Base-by-base conservation (phyloP, 2,888 invertebrate species). In the Dexiosoma caninum region DNA sequence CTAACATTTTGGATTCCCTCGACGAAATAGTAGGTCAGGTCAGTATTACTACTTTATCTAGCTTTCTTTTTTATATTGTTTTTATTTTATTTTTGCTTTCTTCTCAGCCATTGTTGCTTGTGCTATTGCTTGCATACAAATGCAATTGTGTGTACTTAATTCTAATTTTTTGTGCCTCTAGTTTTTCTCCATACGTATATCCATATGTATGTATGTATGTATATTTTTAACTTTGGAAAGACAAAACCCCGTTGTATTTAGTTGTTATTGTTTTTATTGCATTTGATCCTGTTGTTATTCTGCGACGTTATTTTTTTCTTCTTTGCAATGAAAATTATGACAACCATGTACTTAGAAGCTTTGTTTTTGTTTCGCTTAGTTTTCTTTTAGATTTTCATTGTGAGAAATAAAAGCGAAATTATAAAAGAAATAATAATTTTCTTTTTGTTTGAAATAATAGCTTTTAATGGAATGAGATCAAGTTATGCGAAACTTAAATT, bases 1-100 rank as follows among this genome's bases (percentile, higher is more conserved):
- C 10, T 10, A 57, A 40, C 66, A 42, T 60, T 62, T 75, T 64
- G 42, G 53, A 75, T 79, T 59, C 40, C 44, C 30, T 62, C 53
- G 46, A 32, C 60, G 37, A 59, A 53, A 81, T 69, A 76, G 60
- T 80, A 81, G 81, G 81, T 81, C 81, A 81, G 81, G 81, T 81
- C 77, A 81, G 81, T 81, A 81, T 70, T 77, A 77, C 69, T 81
- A 44, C 21, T 44, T 53, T 71, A 70, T 71, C 32, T 66, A 53
- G 42, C 67, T 53, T 60, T 59, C 30, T 72, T 66, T 27, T 27
- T 5, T 27, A n/a, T n/a, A n/a, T 72, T 59, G n/a, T 37, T 60
- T 60, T 62, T 67, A 14, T 37, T 55, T 9, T 53, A 27, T 51
- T 40, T 75, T 64, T 30, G 8, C 55, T 51, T 53, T 37, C n/a